Conservation (phyloP, 1,140 invertebrate species). For the Armadillidium nasatum region DNA sequence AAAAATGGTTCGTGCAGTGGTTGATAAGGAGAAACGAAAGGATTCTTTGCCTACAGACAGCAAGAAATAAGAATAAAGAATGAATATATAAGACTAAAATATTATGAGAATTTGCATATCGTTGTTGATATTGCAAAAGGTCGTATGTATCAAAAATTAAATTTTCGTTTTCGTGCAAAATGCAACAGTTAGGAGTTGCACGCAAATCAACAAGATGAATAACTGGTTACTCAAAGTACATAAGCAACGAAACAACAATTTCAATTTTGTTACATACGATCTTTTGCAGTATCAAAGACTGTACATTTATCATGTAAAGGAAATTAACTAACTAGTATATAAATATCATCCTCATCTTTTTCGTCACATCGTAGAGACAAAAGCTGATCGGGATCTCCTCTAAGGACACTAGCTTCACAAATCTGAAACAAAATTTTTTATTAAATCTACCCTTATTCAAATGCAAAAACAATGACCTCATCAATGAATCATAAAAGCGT, state of each 20-base stretch:
- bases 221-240: too few species aligned
- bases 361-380: background rate
- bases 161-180: too few species aligned
- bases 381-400: background rate
- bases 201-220: too few species aligned
- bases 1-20: conserved; percentile 32
- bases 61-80: background rate
- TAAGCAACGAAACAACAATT: too few species aligned
- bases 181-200: too few species aligned
- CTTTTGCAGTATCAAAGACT: too few species aligned
- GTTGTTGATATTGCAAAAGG: too few species aligned
- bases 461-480: background rate
- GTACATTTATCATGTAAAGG: too few species aligned
- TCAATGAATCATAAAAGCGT: background rate
- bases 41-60: conserved; percentile 26
- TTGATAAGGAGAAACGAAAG: conserved; percentile 22
- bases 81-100: background rate
- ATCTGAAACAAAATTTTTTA: background rate
- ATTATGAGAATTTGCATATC: too few species aligned
- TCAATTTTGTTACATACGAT: too few species aligned
- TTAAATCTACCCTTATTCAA: background rate
- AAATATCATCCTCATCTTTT: background rate
- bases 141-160: too few species aligned
- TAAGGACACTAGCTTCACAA: background rate
- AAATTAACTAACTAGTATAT: too few species aligned